Evolutionary conservation across 2,797 vertebrate genomes (phyloP), one percentile per base, ranked within the genome.

Genomic region (Dromococcyx pavoninus): DNA sequence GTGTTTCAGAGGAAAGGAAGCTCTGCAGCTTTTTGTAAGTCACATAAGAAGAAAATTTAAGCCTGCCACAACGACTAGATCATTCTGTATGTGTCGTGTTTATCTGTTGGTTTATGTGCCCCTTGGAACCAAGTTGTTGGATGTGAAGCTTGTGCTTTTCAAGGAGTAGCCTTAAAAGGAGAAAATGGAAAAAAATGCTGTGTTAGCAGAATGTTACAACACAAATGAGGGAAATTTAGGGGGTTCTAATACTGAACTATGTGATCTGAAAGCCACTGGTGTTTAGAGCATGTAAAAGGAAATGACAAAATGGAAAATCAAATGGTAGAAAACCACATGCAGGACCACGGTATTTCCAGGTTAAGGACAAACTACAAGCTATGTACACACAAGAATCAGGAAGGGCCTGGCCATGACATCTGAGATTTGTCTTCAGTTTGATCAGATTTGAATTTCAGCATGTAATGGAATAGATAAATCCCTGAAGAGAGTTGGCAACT

Each of bases 21-120:
- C 5, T 54, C 33, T 69, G 33, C 21, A 51, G 8, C 30, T 37
- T 64, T 64, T 65, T 65, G 35, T 58, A 35, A 30, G n/a, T n/a
- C n/a, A n/a, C n/a, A n/a, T 37, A 44, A 46, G 57, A 57, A 46
- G 14, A 37, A 73, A 65, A 75, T 8, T 51, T 69, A 57, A 35
- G 11, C n/a, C 65, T 76, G 35, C 11, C 19, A 19, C 88, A 21
- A 53, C 28, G 39, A 15, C 28, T 35, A 57, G 48, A 56, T 50
- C 5, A 17, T 57, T 76, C n/a, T 64, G 27, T 74, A 61, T 10
- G 76, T 25, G 41, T 56, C 33, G 27, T 5, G 33, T 46, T 74
- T 9, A 28, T 64, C 44, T 66, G 50, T 70, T 1, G 5, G 22
- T n/a, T 51, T n/a, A 41, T 25, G 33, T 0, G 0, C 7, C 24